A percentile compares a stretch with the other conserved stretches of the same genome.
Conservation (phyloP, 2,113 vertebrate genomes). For the Tapirus terrestris region DNA sequence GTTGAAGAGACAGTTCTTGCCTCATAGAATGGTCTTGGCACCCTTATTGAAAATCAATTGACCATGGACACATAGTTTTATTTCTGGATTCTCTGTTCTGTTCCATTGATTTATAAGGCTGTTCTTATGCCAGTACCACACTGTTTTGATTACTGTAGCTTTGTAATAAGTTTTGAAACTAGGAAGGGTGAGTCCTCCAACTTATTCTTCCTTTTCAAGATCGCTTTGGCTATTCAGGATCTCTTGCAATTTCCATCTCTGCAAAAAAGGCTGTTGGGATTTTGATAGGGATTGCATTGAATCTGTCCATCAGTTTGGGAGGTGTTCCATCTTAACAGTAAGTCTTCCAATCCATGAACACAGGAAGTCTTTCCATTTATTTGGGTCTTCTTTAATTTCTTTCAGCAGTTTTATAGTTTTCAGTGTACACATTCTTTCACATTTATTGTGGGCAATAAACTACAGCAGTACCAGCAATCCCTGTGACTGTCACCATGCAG, state of each 20-base stretch:
- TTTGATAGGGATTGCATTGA: not conserved
- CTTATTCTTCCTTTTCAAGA: not conserved
- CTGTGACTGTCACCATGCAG: fast-evolving
- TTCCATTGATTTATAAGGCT: not conserved
- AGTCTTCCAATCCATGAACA: not conserved
- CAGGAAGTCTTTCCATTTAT: not conserved
- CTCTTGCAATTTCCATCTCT: not conserved
- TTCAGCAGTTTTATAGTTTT: not conserved
- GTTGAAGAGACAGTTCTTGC: not conserved
- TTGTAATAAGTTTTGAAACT: not conserved
- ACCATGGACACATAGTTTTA: fast-evolving
- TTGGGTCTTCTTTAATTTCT: not conserved
- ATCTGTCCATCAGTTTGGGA: not conserved
- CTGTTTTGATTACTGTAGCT: not conserved
- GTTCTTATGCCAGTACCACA: fast-evolving
- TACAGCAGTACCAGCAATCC: not conserved
- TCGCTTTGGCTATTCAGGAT: not conserved
- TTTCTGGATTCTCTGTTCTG: not conserved
- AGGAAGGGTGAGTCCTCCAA: not conserved
- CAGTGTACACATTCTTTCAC: not conserved
- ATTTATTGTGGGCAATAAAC: not conserved
- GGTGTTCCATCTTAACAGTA: not conserved
- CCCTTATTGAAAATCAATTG: not conserved
- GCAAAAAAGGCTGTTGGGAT: not conserved
- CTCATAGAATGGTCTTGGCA: not conserved